phyloP scores from a whole-genome alignment of 2,113 vertebrate genomes.

The Cariama cristata region DNA sequence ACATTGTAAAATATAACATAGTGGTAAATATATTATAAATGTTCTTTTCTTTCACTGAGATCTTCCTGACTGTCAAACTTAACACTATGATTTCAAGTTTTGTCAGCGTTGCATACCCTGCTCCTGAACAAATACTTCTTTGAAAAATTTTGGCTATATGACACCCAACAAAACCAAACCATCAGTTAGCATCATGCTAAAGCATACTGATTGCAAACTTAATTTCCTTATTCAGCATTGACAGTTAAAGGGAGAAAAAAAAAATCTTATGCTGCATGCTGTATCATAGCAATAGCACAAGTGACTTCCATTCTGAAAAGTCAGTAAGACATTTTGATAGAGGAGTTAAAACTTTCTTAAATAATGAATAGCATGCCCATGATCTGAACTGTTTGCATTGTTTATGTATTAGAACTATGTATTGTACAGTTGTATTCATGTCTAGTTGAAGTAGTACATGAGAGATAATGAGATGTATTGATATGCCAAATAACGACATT shows the following conservation, averaged over 20 bases:
- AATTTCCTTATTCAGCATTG: neutral
- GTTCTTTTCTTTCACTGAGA: neutral
- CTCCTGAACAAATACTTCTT: neutral
- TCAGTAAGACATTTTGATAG: neutral
- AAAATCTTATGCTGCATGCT: neutral
- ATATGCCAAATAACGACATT: conserved; percentile 37
- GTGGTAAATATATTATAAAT: neutral
- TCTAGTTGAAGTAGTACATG: neutral
- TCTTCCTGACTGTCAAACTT: neutral
- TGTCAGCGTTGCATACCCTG: neutral
- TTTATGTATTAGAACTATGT: neutral
- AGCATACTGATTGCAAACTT: neutral
- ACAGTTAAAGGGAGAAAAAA: neutral
- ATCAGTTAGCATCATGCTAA: neutral
- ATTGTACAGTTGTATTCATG: neutral
- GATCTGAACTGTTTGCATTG: neutral
- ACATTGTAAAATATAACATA: neutral
- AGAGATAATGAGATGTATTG: neutral
- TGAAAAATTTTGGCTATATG: neutral
- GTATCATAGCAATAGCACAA: neutral
- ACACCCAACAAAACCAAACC: neutral
- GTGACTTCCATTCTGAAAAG: neutral
- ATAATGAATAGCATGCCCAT: neutral
- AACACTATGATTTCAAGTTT: neutral
- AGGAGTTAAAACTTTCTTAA: neutral